Percentiles rank a stretch among this genome's conserved stretches.
Conservation (phyloP, 2,888 invertebrate species). For the Stenoptilia bipunctidactyla region DNA sequence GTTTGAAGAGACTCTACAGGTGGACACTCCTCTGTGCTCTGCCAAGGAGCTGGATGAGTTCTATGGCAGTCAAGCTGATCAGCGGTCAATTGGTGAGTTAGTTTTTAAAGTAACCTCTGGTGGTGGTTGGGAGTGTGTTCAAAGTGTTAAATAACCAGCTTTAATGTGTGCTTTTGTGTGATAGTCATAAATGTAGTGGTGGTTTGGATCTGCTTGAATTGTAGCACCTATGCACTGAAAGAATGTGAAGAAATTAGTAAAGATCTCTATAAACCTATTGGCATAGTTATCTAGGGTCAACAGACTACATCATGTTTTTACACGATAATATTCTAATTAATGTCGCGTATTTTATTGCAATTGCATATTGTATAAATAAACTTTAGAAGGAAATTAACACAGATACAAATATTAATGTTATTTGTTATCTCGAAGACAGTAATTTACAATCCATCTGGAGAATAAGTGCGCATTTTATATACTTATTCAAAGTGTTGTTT, state of each 20-base stretch:
- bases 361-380: too few species aligned
- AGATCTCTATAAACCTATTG: not conserved
- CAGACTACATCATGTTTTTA: constrained; percentile 26
- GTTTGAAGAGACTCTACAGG: constrained; percentile 84
- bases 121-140: constrained; percentile 35
- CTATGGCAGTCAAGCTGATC: constrained; percentile 71
- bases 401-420: too few species aligned
- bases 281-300: constrained; percentile 42
- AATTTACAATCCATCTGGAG: too few species aligned
- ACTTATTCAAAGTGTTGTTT: too few species aligned
- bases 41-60: constrained; percentile 76
- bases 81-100: constrained; percentile 68
- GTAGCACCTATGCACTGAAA: too few species aligned
- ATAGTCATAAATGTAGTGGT: too few species aligned
- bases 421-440: too few species aligned
- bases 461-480: too few species aligned
- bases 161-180: too few species aligned
- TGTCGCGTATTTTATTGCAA: constrained; percentile 3
- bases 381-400: too few species aligned
- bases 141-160: constrained; percentile 12
- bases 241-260: not conserved
- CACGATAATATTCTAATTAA: constrained; percentile 10
- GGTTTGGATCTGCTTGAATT: too few species aligned
- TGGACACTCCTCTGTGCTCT: constrained; percentile 84
- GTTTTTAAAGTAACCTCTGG: constrained; percentile 28